Evolutionary conservation across 2,888 invertebrate genomes (phyloP).

Genomic region (Apotomis betuletana): DNA sequence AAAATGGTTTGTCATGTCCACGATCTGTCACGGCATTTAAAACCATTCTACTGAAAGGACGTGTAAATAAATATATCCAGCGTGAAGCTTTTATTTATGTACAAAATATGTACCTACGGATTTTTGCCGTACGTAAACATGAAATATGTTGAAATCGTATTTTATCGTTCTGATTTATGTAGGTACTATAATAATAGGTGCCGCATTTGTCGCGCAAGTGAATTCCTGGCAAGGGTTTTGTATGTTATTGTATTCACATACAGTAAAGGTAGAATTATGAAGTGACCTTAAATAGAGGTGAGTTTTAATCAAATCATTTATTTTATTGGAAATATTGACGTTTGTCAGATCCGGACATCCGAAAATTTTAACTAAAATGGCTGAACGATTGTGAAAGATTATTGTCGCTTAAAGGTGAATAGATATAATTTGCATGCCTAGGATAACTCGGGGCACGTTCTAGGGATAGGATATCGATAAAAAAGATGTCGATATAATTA

Average conservation of each 20-base stretch:
- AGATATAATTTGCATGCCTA: too few species aligned
- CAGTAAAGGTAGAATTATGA: too few species aligned
- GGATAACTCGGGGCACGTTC: too few species aligned
- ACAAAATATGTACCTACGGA: constrained; percentile 18
- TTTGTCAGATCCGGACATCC: too few species aligned
- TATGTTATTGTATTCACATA: neutral
- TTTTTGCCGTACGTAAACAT: constrained; percentile 21
- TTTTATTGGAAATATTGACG: too few species aligned
- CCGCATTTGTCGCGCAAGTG: neutral
- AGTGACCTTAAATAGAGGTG: too few species aligned
- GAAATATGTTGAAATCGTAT: constrained; percentile 20
- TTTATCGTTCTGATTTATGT: constrained; percentile 24
- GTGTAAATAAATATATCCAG: constrained; percentile 23
- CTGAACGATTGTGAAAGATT: too few species aligned
- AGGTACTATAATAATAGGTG: constrained; percentile 4
- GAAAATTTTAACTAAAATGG: too few species aligned
- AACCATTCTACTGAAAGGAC: constrained; percentile 26
- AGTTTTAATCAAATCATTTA: too few species aligned
- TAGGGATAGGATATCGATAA: too few species aligned
- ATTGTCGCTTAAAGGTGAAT: too few species aligned
- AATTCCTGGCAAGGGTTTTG: neutral
- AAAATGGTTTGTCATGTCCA: constrained; percentile 13
- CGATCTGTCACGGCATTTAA: constrained; percentile 22
- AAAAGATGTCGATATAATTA: too few species aligned
- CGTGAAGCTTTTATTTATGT: constrained; percentile 29